phyloP scores from a whole-genome alignment of 1,140 invertebrate genomes.

The Cherax quadricarinatus region DNA sequence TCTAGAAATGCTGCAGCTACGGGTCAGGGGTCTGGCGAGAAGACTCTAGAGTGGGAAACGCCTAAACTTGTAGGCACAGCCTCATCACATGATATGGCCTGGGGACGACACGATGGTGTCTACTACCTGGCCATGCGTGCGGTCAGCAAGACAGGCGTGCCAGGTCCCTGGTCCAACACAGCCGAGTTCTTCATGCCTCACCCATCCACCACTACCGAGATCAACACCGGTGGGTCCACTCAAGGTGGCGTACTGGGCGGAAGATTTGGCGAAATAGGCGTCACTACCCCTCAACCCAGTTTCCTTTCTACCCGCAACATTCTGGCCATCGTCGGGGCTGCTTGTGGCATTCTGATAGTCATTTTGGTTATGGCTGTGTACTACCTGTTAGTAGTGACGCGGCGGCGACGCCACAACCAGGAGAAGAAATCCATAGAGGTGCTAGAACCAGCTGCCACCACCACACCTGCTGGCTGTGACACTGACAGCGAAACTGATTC shows the following conservation, averaged over 20 bases:
- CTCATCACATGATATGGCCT: conserved; percentile 45
- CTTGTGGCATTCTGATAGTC: conserved; percentile 67
- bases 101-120: conserved; percentile 69
- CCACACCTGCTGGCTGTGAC: conserved; percentile 56
- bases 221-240: conserved; percentile 71
- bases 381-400: conserved; percentile 68
- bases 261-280: conserved; percentile 59
- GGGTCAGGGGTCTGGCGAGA: conserved; percentile 58
- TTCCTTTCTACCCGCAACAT: conserved; percentile 66
- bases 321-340: conserved; percentile 70
- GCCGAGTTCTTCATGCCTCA: conserved; percentile 78
- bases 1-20: conserved; percentile 47
- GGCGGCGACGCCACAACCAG: conserved; percentile 59
- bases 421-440: conserved; percentile 70
- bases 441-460: conserved; percentile 52
- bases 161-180: conserved; percentile 80
- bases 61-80: conserved; percentile 16
- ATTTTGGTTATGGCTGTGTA: conserved; percentile 69
- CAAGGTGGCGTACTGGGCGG: conserved; percentile 60
- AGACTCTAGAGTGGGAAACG: conserved; percentile 46
- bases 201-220: conserved; percentile 71
- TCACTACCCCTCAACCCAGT: conserved; percentile 61
- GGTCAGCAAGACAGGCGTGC: conserved; percentile 76
- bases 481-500: conserved; percentile 72
- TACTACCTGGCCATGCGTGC: conserved; percentile 80